Evolutionary conservation across 1,140 invertebrate genomes (phyloP).

Genomic region (Diploscapter pachys): DNA sequence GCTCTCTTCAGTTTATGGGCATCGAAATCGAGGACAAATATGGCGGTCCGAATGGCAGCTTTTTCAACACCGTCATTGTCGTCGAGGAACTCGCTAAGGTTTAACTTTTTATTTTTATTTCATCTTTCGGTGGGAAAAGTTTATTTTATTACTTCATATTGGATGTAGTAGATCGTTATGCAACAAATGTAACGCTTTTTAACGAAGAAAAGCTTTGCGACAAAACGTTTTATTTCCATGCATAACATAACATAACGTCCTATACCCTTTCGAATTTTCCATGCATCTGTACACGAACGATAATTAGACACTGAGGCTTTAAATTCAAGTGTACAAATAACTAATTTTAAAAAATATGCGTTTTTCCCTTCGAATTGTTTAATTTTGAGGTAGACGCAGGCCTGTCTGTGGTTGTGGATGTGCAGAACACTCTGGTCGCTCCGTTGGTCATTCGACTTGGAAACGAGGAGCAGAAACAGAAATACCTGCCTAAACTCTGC

Average conservation of each 20-base stretch:
- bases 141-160: too few species aligned
- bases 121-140: background rate
- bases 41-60: constrained; percentile 77
- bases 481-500: constrained; percentile 65
- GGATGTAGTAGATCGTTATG: too few species aligned
- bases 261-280: too few species aligned
- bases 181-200: too few species aligned
- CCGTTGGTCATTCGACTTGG: constrained; percentile 66
- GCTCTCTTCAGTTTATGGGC: constrained; percentile 77
- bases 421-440: constrained; percentile 89
- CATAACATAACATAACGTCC: too few species aligned
- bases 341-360: too few species aligned
- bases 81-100: constrained; percentile 85
- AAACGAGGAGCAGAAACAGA: constrained; percentile 67
- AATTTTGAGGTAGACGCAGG: constrained; percentile 72
- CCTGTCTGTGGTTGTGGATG: constrained; percentile 74
- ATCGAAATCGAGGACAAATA: constrained; percentile 82
- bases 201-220: too few species aligned
- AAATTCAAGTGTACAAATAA: too few species aligned
- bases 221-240: too few species aligned
- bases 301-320: too few species aligned
- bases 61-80: constrained; percentile 80
- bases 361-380: background rate
- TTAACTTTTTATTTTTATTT: background rate
- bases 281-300: too few species aligned